phyloP scores from a whole-genome alignment of 2,113 vertebrate genomes.

The Mobula birostris region DNA sequence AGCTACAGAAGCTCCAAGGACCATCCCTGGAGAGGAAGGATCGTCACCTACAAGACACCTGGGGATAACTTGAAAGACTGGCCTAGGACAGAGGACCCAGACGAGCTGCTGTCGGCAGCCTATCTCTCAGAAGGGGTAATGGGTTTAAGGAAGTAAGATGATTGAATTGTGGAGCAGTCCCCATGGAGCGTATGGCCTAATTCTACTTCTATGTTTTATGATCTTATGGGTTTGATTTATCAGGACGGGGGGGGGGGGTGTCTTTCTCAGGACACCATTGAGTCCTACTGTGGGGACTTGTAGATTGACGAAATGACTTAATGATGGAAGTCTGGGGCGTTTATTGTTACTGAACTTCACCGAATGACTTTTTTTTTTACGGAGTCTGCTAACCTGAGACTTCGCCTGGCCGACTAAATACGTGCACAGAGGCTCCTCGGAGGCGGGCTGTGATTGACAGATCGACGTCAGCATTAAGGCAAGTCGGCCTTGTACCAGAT shows the following conservation, averaged over 20 bases:
- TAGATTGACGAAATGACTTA: not conserved
- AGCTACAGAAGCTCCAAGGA: too few species aligned
- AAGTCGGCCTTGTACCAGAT: not conserved
- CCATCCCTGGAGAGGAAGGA: too few species aligned
- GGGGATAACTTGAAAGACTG: too few species aligned
- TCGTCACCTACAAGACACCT: too few species aligned
- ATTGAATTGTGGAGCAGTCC: too few species aligned
- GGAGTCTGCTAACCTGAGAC: not conserved
- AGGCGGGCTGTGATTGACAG: conserved; percentile 12
- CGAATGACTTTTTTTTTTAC: not conserved
- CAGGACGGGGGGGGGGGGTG: not conserved
- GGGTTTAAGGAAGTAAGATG: too few species aligned
- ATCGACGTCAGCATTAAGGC: conserved; percentile 9
- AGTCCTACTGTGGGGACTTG: not conserved
- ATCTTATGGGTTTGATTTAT: not conserved
- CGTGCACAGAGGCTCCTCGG: not conserved
- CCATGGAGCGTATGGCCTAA: too few species aligned
- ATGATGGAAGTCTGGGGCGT: not conserved
- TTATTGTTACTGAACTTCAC: not conserved
- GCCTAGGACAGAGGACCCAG: too few species aligned
- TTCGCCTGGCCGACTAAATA: not conserved
- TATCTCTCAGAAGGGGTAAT: too few species aligned
- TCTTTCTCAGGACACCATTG: not conserved
- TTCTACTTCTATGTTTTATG: too few species aligned
- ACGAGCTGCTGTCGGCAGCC: too few species aligned